Base-by-base conservation (phyloP, 2,888 invertebrate species). In the Diarsia dahlii region DNA sequence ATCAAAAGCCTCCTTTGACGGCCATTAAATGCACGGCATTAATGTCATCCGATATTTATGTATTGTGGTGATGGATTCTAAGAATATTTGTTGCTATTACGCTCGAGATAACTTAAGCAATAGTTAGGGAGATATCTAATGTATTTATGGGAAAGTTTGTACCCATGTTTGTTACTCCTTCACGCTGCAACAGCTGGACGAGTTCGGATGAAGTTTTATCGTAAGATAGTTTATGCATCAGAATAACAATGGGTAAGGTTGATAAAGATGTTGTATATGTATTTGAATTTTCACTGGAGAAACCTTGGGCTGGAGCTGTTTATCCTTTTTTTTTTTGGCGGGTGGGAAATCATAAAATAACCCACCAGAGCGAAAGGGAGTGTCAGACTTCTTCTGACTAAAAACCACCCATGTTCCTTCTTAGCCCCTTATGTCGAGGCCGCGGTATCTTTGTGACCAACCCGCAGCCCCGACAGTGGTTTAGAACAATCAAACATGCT, bases 1-100 rank as follows among this genome's bases (percentile, higher is more conserved):
- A 45, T 76, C 54, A 50, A 71, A 69, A n/a, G 34, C 54, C 50
- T 65, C 48, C 63, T 63, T 56, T 77, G 76, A 70, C 48, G 34
- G 28, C 18, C 23, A 76, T 52, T 52, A 28, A 60, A 68, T 62
- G 12, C 39, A 67, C 6, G 13, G 18, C 23, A 23, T 15, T 45
- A 12, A 46, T 23, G 15, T 15, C 12, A 54, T 13, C 12, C 6
- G 23, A 13, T 48, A 48, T 13, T 10, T n/a, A 13, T 20, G 28
- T 34, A 12, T n/a, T n/a, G 23, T 34, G 3, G 60, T 52, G 23
- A 28, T 39, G 10, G 23, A 67, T 77, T 62, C 15, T 20, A 15
- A 20, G 46, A 62, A 62, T 39, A 20, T n/a, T 50, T 15, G 45
- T 50, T 20, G 45, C 18, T 10, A 50, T 54, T n/a, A 18, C 1